Base-by-base conservation (phyloP, 1,140 invertebrate genomes). In the Cydia strobilella region DNA sequence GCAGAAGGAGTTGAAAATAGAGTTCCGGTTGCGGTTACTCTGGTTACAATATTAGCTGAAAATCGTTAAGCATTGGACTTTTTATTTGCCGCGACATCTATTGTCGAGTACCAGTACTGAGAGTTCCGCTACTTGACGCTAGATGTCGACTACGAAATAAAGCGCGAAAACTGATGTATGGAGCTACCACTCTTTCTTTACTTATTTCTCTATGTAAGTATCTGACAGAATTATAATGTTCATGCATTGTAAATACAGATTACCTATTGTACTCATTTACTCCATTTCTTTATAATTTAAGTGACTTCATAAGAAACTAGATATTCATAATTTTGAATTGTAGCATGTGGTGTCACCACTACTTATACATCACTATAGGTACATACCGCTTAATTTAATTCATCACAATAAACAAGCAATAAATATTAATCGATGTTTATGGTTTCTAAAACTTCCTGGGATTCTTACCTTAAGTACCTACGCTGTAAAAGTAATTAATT, bases 371-470 rank as follows among this genome's bases (percentile, higher is more conserved):
- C 3, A 48, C 45, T 48, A 45, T 45, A 15, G 10, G 13, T 45
- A 45, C 31, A 35, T 35, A 45, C 42, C 10, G 3, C 12, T 45
- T 13, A 13, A 45, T 45, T 45, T 45, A 45, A 12, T 42, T 51
- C n/a, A 54, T 54, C 18, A 54, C 18, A 54, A 9, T 7, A 4
- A 18, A 59, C 31, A 35, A 20, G 9, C 18, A 59, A 59, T 59
- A 20, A 59, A 59, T 59, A 54, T 54, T n/a, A 54, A n/a, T 54
- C 51, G 51, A 54, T 54, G 51, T 54, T 54, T 13, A 7, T 27
- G 25, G 6, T 45, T 45, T 45, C 42, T 45, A 13, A 45, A 45
- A 35, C 7, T 54, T 54, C 4, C n/a, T 54, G 13, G 51, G 6
- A 54, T 54, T 5, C 9, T 54, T 18, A 3, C n/a, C 2, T 51